Base-by-base conservation (phyloP, 2,888 invertebrate genomes). In the Thyatira batis region DNA sequence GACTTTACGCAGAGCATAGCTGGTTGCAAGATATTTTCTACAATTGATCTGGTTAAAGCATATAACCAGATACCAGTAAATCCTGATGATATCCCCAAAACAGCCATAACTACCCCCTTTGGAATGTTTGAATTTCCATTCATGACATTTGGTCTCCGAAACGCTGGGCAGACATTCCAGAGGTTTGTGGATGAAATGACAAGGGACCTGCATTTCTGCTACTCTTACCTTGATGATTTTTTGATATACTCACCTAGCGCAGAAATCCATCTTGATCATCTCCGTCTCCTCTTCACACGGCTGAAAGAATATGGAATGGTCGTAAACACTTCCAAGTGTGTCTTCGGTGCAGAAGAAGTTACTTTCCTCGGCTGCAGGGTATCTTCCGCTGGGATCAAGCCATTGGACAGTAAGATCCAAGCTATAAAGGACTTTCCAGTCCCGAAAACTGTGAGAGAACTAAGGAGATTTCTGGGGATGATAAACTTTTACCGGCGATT, bases 401-500 rank as follows among this genome's bases (percentile, higher is more conserved):
- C 63, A 0, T 28, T 53, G 3, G 46, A 54, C n/a, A 55, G 58
- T 5, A 67, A 65, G 49, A 55, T 62, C 0, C n/a, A 61, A 17
- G 58, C 58, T 2, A 67, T 65, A 11, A 20, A 30, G 10, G 45
- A 57, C 5, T 61, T 57, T 46, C 54, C 63, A 2, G 33, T 44
- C 25, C 62, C 63, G n/a, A 39, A 25, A 45, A 63, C 54, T 0
- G 52, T 61, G 5, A 52, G 58, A 48, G 50, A 63, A 20, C 45
- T 65, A 20, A 23, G 64, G 17, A 17, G 68, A 30, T 67, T 60
- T 44, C 50, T 83, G 0, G 80, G 79, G 0, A 78, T 80, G 72
- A 11, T 80, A 0, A 84, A 80, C 55, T 81, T 78, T 63, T 82
- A 81, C 43, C 53, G 78, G 3, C 49, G 70, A 9, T 78, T 68